Evolutionary conservation across 1,140 invertebrate species (phyloP), one percentile per base, ranked within the genome.

Genomic region (Carposina sasakii): DNA sequence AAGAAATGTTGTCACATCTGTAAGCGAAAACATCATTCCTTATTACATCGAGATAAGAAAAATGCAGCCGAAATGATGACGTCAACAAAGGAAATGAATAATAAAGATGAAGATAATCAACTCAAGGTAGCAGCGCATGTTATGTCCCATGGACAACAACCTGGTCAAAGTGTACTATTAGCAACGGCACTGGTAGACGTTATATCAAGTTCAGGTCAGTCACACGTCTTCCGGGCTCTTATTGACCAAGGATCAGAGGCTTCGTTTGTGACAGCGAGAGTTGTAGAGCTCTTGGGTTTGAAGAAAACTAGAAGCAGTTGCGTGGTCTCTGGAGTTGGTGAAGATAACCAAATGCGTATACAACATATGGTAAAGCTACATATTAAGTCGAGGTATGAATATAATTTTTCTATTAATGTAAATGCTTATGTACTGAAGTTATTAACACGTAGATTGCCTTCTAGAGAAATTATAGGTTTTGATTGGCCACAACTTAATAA

Each of bases 101-200:
- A n/a, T n/a, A n/a, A n/a, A n/a, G n/a, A n/a, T n/a, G n/a, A n/a
- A n/a, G n/a, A n/a, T n/a, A n/a, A n/a, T n/a, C n/a, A n/a, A n/a
- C n/a, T n/a, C n/a, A 28, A 48, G n/a, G 19, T 47, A 10, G 37
- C 42, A 48, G 40, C 54, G 5, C 44, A 52, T 52, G 47, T 42
- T 22, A 37, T n/a, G n/a, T n/a, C n/a, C n/a, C n/a, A n/a, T n/a
- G n/a, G n/a, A n/a, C n/a, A 36, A 33, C 43, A 51, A 4, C 48
- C 24, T 12, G 20, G 19, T n/a, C n/a, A n/a, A 6, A 36, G 13
- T 13, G 54, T 56, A 15, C 39, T 56, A 51, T 16, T 60, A 12
- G 53, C 52, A 3, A 60, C 52, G 23, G 57, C 57, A 31, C 16
- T 51, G 41, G 46, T 52, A n/a, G 55, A 48, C 13, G 42, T 41